Evolutionary conservation across 2,797 vertebrate species (phyloP).

Genomic region (Phrynocephalus vlangalii): DNA sequence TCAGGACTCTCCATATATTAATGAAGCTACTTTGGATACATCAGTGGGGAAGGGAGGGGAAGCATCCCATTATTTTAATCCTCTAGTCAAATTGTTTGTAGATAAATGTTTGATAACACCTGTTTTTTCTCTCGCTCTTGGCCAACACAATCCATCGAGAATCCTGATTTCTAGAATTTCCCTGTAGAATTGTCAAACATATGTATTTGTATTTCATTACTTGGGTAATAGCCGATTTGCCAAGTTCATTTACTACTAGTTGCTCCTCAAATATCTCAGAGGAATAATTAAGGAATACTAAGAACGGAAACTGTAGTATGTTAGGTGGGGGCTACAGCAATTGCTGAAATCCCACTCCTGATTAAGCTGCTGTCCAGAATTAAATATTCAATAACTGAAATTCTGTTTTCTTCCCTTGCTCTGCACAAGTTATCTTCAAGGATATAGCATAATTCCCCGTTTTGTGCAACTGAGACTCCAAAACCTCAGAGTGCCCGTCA

Average conservation of each 20-base stretch:
- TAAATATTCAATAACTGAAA: conserved; percentile 83
- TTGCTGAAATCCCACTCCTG: conserved; percentile 84
- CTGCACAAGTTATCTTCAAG: conserved; percentile 72
- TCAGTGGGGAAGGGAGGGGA: conserved; percentile 56
- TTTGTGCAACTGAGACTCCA: conserved; percentile 68
- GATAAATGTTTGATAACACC: conserved; percentile 81
- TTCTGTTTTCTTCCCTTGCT: conserved; percentile 77
- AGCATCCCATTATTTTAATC: conserved; percentile 77
- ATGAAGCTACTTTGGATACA: conserved; percentile 67
- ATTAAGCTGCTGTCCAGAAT: conserved; percentile 83
- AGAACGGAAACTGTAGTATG: conserved; percentile 80
- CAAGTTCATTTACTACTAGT: conserved; percentile 85
- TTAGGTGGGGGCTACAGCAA: conserved; percentile 77
- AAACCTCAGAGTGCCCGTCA: conserved; percentile 59
- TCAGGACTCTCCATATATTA: conserved; percentile 73
- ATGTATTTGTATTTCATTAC: conserved; percentile 87
- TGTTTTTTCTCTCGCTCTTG: conserved; percentile 77
- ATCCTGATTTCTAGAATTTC: conserved; percentile 77
- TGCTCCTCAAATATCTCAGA: conserved; percentile 82
- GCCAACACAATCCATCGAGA: conserved; percentile 78
- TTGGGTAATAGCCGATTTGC: conserved; percentile 83
- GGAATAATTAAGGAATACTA: conserved; percentile 85
- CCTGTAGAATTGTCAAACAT: conserved; percentile 83
- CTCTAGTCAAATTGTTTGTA: conserved; percentile 78
- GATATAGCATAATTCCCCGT: conserved; percentile 70